Conservation (phyloP, 2,888 invertebrate species). For the Pseudoips prasinana region DNA sequence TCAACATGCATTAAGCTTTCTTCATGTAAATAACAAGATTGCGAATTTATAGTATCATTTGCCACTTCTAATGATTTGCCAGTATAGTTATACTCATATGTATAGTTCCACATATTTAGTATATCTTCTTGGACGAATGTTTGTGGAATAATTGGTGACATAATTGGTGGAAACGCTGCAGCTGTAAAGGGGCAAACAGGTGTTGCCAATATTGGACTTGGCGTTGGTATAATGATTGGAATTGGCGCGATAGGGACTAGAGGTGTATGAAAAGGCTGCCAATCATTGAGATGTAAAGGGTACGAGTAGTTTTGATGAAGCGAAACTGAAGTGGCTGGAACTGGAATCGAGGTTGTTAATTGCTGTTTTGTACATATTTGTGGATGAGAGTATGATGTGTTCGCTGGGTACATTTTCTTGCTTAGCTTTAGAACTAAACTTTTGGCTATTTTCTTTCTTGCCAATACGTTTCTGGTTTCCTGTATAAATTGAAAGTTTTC, state of each 20-base stretch:
- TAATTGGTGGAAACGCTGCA: conserved; percentile 10
- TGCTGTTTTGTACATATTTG: conserved; percentile 6
- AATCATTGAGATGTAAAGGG: conserved; percentile 11
- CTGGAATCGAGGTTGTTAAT: conserved; percentile 1
- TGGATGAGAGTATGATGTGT: neutral
- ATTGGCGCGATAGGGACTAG: conserved; percentile 8
- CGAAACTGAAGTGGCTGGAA: neutral
- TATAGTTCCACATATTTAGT: conserved; percentile 2
- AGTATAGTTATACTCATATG: conserved; percentile 5
- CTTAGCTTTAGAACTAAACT: conserved; percentile 6
- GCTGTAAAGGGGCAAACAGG: conserved; percentile 9
- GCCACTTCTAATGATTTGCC: neutral
- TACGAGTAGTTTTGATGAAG: conserved; percentile 5
- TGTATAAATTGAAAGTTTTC: conserved; percentile 1
- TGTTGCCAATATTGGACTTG: conserved; percentile 10
- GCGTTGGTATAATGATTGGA: conserved; percentile 13
- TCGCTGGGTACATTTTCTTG: conserved; percentile 10
- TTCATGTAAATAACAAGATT: conserved; percentile 3
- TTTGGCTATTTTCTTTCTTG: conserved; percentile 11
- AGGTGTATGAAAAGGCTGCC: conserved; percentile 13
- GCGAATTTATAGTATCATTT: neutral
- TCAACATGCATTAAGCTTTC: neutral
- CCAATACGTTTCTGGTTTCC: conserved; percentile 4
- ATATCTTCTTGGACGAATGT: conserved; percentile 3
- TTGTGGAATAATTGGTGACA: conserved; percentile 14